phyloP scores from a whole-genome alignment of 53 echinoderm and acorn worm species.

The Antedon mediterranea region DNA sequence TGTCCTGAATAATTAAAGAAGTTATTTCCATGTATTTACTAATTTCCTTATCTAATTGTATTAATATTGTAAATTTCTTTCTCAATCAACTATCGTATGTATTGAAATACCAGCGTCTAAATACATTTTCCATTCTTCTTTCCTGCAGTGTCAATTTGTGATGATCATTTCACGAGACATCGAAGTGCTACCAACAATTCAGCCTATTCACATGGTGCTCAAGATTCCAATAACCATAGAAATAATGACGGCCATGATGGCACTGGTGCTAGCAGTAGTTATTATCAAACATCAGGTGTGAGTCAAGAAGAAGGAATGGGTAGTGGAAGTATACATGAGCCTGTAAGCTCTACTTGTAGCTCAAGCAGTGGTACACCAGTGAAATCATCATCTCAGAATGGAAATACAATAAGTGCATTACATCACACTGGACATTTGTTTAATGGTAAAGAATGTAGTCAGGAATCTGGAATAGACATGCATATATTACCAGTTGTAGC shows the following conservation, averaged over 20 bases:
- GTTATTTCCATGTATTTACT: too few relatives aligned
- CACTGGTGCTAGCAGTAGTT: not conserved
- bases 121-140: too few relatives aligned
- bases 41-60: too few relatives aligned
- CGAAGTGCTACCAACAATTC: not conserved
- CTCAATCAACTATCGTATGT: too few relatives aligned
- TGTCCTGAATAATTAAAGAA: too few relatives aligned
- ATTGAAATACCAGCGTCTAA: too few relatives aligned
- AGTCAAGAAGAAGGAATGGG: not conserved
- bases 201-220: not conserved
- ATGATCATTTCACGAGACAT: slow-evolving; percentile 21
- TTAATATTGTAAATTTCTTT: too few relatives aligned
- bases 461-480: not conserved
- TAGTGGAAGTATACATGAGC: not conserved
- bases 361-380: not conserved
- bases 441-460: not conserved
- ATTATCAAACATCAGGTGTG: not conserved
- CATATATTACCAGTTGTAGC: not conserved
- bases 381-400: not conserved
- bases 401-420: not conserved
- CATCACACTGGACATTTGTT: not conserved
- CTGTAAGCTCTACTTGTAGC: not conserved
- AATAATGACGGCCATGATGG: not conserved
- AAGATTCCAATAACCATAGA: not conserved
- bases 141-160: slow-evolving; percentile 33